Evolutionary conservation across 2,113 vertebrate species (phyloP), one percentile per base, ranked within the genome.

Genomic region (Macquaria ambigua): DNA sequence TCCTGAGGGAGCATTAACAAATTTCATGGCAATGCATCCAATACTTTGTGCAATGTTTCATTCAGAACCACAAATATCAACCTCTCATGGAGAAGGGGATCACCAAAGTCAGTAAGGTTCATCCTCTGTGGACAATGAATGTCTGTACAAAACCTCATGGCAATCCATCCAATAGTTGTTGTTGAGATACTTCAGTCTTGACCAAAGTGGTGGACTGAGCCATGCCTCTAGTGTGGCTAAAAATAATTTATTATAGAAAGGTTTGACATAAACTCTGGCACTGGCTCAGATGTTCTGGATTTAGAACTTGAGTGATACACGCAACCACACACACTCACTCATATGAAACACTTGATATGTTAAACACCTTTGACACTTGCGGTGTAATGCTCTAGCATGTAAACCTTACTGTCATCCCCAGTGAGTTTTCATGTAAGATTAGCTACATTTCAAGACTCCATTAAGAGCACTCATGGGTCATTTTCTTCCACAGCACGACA

Each of bases 361-460:
- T 23, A 84, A 86, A 56, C 52, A 62, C 41, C 12, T 61, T 3
- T 68, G 75, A 84, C 74, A 84, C 34, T n/a, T 50, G 28, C 23
- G 5, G 25, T 52, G 23, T 48, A 5, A 39, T 20, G 46, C 56
- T 53, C 31, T 34, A 53, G 25, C 16, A 62, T 10, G 28, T 28
- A 73, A 63, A 68, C 63, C 20, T 48, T 37, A 39, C 37, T 46
- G 72, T 52, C 79, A 78, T 59, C 53, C 67, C 15, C 21, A n/a
- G 31, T 31, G 59, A 66, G 64, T 37, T 72, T 84, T 70, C 63
- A 72, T 80, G 74, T 67, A 16, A 53, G 63, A 81, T 89, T 62
- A 63, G 59, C 87, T 72, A 52, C 9, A 62, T 76, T 85, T 72
- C 56, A 71, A 76, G 48, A 72, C 74, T 69, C 58, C 53, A 90